A percentile compares a stretch with the other conserved stretches of the same genome.
Evolutionary conservation across 2,797 vertebrate genomes (phyloP).

Genomic region (Lithobates pipiens): DNA sequence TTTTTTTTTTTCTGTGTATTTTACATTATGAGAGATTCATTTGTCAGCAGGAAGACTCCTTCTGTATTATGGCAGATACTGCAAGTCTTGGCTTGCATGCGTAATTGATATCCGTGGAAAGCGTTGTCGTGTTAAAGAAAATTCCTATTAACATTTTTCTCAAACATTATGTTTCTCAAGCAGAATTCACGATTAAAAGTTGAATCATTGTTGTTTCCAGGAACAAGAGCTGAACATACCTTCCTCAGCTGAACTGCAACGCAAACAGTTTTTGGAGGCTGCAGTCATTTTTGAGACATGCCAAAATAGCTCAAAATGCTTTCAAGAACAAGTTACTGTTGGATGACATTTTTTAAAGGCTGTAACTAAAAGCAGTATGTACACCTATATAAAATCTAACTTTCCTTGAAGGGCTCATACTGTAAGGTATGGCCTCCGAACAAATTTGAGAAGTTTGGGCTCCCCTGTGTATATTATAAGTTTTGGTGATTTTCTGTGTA

Average conservation of each 20-base stretch:
- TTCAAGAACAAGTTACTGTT: neutral
- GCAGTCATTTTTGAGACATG: neutral
- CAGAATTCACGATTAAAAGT: neutral
- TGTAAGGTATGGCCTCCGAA: too few relatives aligned
- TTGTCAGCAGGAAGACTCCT: conserved; percentile 34
- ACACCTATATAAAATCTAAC: too few relatives aligned
- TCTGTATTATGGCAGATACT: conserved; percentile 11
- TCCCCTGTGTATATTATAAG: too few relatives aligned
- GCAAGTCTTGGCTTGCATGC: neutral
- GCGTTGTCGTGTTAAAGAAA: neutral
- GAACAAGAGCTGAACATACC: neutral
- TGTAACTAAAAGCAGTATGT: too few relatives aligned
- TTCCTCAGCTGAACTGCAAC: neutral
- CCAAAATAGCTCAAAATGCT: neutral
- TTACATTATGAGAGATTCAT: conserved; percentile 34
- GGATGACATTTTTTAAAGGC: too few relatives aligned
- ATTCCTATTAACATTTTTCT: neutral
- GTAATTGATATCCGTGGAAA: conserved; percentile 7
- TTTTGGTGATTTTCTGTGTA: too few relatives aligned
- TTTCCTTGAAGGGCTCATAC: too few relatives aligned
- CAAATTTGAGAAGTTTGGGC: too few relatives aligned
- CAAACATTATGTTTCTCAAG: neutral
- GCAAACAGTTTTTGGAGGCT: neutral
- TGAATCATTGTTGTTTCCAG: neutral
- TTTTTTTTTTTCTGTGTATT: conserved; percentile 32